Base-by-base conservation (phyloP, 2,888 invertebrate genomes). In the Brachynemurus nebulosus region DNA sequence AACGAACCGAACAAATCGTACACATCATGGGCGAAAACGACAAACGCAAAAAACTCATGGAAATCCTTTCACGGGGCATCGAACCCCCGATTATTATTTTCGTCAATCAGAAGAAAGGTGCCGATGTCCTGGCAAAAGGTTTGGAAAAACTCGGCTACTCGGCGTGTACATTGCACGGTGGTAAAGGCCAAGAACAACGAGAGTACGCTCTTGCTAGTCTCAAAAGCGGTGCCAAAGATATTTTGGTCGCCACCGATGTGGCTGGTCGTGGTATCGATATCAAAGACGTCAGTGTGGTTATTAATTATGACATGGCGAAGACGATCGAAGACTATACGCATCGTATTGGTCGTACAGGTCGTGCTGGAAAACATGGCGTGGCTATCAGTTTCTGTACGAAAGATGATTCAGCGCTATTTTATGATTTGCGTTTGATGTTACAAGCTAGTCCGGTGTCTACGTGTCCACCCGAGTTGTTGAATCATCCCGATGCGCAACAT, bases 231-330 rank as follows among this genome's bases (percentile, higher is more conserved):
- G 77, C 86, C 1, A 97, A 97, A 64, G 96, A 99, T 61, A 98
- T 99, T 59, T 69, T 99, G 54, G 98, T 99, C 33, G 98, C 98
- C 1, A 99, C 98, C 1, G 97, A 99, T 65, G 98, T 99, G 1
- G 98, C 98, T 53, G 98, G 98, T 54, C 86, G 98, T 76, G 98
- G 98, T 89, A 98, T 99, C 53, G 98, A 99, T 61, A 97, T 99
- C 61, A 97, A 98, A 63, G 97, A 99, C 64, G 98, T 99, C 2
- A 93, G 96, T 6, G 75, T 98, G 67, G 98, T 99, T 50, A 91
- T 99, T 56, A 99, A 99, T 65, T 99, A 99, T 58, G 98, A 99
- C 61, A 99, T 99, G 98, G 96, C 98, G 0, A 98, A 98, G 66
- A 80, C 85, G 14, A 97, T 99, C 57, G 98, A 99, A 73, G 91